A percentile compares a stretch with the other conserved stretches of the same genome.
Evolutionary conservation across 2,888 invertebrate genomes (phyloP).

Genomic region (Euzophera pinguis): DNA sequence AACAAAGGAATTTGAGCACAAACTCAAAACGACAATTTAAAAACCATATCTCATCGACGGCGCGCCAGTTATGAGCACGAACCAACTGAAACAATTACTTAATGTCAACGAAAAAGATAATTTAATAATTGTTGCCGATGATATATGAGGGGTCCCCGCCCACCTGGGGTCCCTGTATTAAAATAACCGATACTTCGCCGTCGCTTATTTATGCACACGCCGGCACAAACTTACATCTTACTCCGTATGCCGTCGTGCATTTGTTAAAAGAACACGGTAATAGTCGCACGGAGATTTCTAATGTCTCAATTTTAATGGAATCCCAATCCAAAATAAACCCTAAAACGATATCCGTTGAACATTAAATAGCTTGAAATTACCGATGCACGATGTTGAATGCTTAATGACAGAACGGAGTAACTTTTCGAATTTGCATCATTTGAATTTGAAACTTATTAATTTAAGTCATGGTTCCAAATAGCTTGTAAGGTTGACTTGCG

Average conservation of each 20-base stretch:
- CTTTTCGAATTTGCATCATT: constrained; percentile 30
- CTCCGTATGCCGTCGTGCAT: constrained; percentile 67
- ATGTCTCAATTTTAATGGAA: constrained; percentile 70
- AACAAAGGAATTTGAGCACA: constrained; percentile 50
- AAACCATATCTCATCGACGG: constrained; percentile 57
- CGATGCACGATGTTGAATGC: constrained; percentile 47
- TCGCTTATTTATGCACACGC: constrained; percentile 69
- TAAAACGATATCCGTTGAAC: constrained; percentile 24
- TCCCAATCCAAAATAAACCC: constrained; percentile 35
- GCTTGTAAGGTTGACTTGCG: constrained; percentile 33
- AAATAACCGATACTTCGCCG: constrained; percentile 69
- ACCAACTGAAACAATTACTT: constrained; percentile 74
- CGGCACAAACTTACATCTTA: constrained; percentile 73
- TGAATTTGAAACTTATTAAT: constrained; percentile 32
- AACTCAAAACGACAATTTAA: constrained; percentile 54
- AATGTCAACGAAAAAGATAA: constrained; percentile 78
- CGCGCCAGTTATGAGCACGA: constrained; percentile 56
- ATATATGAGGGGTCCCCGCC: constrained; percentile 70
- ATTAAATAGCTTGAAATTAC: constrained; percentile 32
- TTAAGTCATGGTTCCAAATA: constrained; percentile 39
- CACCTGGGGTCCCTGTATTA: constrained; percentile 71
- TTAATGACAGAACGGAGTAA: constrained; percentile 42
- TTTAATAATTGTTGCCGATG: constrained; percentile 77
- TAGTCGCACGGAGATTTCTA: constrained; percentile 74
- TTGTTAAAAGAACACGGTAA: constrained; percentile 78